Conservation (phyloP, 1,140 invertebrate species). For the Delia radicum region DNA sequence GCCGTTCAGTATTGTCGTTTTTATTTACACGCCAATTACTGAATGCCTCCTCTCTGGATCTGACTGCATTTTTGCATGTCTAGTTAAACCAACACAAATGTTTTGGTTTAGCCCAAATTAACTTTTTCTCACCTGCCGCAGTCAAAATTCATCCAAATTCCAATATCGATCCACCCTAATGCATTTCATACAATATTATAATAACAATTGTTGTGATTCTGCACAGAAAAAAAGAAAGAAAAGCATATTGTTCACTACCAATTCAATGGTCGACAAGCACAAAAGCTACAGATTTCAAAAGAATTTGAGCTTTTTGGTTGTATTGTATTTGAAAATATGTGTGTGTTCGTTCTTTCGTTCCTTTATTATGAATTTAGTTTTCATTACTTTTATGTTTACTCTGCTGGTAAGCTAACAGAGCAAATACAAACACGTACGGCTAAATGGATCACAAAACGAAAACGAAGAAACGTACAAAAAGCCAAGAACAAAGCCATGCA, state of each 20-base stretch:
- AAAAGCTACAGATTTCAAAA: background rate
- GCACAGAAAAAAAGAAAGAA: background rate
- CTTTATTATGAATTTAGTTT: background rate
- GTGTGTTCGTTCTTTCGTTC: background rate
- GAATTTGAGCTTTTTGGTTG: background rate
- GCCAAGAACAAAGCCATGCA: background rate
- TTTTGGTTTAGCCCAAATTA: too few relatives aligned
- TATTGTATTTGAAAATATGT: background rate
- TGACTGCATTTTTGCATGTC: too few relatives aligned
- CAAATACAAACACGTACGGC: conserved; percentile 1
- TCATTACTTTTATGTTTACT: background rate
- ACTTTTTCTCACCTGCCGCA: too few relatives aligned
- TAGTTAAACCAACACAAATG: too few relatives aligned
- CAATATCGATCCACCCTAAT: too few relatives aligned
- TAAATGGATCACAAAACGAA: background rate
- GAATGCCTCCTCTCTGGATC: too few relatives aligned
- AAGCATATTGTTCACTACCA: background rate
- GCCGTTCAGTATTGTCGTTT: too few relatives aligned
- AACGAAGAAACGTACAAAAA: background rate
- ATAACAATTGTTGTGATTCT: background rate
- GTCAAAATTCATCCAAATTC: too few relatives aligned
- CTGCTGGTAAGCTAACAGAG: background rate
- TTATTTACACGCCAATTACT: too few relatives aligned
- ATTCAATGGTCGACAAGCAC: conserved; percentile 1
- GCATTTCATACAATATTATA: too few relatives aligned